Evolutionary conservation across 2,888 invertebrate species (phyloP), one percentile per base, ranked within the genome.

Genomic region (Ceramica pisi): DNA sequence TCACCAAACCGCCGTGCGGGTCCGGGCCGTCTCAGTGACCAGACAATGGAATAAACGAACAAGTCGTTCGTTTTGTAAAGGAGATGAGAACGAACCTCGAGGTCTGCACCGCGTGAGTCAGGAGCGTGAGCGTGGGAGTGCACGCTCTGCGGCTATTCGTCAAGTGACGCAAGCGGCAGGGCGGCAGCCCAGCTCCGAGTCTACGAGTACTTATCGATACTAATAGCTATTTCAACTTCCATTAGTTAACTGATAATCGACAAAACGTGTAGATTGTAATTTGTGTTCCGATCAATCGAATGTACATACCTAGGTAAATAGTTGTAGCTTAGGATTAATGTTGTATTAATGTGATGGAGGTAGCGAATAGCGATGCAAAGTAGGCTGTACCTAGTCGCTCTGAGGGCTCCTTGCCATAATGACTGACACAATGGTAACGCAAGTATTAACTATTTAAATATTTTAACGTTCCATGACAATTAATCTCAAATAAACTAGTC

Each of bases 401-500:
- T 66, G 71, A 63, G 57, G 73, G 67, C 72, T 59, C 72, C 79
- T 75, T 71, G 86, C 84, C 81, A 81, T 85, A 75, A 72, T 77
- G 85, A 86, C 86, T 85, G 85, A 85, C 70, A 65, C 71, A 70
- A 76, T 80, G 78, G 76, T 82, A 72, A 83, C 69, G 71, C 77
- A 85, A 83, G 84, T 85, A 85, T 83, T 85, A 85, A 68, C 46
- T 77, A 78, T 71, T 66, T 77, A 81, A 75, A 68, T 72, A 68
- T 78, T 70, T 61, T 75, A 82, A 75, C 64, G 78, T 86, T 86
- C 77, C 80, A 77, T 81, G 77, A 83, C 74, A 80, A 71, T 72
- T 75, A 77, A 84, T 83, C 80, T 85, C 78, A 69, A 74, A 79
- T 79, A 80, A 81, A 83, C 89, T 89, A 89, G 87, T 89, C 87